Percentiles rank a stretch among this genome's conserved stretches.
Evolutionary conservation across 2,888 invertebrate species (phyloP).

Genomic region (Hemaris fuciformis): DNA sequence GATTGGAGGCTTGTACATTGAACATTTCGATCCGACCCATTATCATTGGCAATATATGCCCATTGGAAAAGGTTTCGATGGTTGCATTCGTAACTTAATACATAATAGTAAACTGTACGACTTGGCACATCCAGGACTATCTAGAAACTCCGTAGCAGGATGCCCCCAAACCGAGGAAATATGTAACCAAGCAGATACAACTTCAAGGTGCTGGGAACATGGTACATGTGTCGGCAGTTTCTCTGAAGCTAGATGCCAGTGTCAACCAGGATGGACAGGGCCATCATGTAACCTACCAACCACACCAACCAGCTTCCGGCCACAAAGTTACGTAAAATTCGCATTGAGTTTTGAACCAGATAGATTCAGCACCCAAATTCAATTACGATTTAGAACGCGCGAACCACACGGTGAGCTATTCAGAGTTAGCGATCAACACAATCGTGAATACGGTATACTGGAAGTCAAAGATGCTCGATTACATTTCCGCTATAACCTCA

Average conservation of each 20-base stretch:
- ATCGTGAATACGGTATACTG: conserved; percentile 95
- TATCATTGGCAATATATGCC: conserved; percentile 96
- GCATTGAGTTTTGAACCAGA: conserved; percentile 97
- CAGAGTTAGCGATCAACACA: conserved; percentile 96
- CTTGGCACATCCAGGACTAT: conserved; percentile 94
- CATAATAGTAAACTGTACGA: conserved; percentile 98
- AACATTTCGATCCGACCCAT: conserved; percentile 93
- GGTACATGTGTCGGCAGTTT: conserved; percentile 97
- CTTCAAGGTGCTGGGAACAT: conserved; percentile 94
- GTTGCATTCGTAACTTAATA: conserved; percentile 96
- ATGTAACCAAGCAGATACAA: conserved; percentile 93
- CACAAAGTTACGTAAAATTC: conserved; percentile 98
- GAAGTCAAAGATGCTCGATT: conserved; percentile 94
- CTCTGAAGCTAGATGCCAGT: conserved; percentile 94
- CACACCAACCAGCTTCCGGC: conserved; percentile 94
- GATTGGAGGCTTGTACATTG: conserved; percentile 95
- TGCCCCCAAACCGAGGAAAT: conserved; percentile 97
- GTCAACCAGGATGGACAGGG: conserved; percentile 97
- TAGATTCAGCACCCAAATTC: conserved; percentile 94
- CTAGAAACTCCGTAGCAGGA: conserved; percentile 92
- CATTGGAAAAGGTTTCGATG: conserved; percentile 94
- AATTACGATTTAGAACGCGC: conserved; percentile 95
- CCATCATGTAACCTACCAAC: conserved; percentile 92
- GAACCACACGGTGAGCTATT: conserved; percentile 97
- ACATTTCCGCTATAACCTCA: conserved; percentile 95